Base-by-base conservation (phyloP, 1,140 invertebrate genomes). In the Bathynomus jamesi region DNA sequence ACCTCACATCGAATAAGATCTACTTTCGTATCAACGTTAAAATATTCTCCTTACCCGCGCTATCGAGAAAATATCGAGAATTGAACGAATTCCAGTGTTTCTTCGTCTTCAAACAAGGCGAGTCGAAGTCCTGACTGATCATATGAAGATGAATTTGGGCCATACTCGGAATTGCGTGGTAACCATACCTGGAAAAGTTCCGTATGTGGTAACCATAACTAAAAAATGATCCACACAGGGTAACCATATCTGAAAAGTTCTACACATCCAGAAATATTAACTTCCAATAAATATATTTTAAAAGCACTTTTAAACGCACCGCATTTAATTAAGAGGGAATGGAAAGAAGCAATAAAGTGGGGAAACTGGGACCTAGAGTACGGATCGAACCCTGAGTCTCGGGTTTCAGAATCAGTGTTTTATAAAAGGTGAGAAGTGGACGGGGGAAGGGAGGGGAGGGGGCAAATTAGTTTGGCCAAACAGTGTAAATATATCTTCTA, bases 51-150 rank as follows among this genome's bases (percentile, higher is more conserved):
- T 82, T 85, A 93, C 91, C 86, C 84, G 86, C 75, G 65, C 87
- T 89, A 62, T 87, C 83, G 65, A 92, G 79, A 80, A 96, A 95
- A 79, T 91, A 91, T 7, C 86, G 81, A 1, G 93, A 92, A 3
- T 87, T 94, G 79, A 94, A 96, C 67, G 89, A 92, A 82, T 95
- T 95, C 92, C 93, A 96, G 79, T 96, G 93, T 76, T 90, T 86
- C 81, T 93, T 93, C 0, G 85, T 93, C 83, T 94, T 95, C 61
- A 96, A 81, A 79, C 85, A 87, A 5, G 86, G 83, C 31, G 91
- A 94, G 70, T 90, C 84, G 82, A 95, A 93, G 80, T 96, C 93
- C 76, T 88, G 89, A 79, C 92, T 94, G 32, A 96, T 92, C 0
- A 94, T 88, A 82, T 96, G 94, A 76, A 95, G 84, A 81, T 96